Base-by-base conservation (phyloP, 2,797 vertebrate species). In the Channa striata region DNA sequence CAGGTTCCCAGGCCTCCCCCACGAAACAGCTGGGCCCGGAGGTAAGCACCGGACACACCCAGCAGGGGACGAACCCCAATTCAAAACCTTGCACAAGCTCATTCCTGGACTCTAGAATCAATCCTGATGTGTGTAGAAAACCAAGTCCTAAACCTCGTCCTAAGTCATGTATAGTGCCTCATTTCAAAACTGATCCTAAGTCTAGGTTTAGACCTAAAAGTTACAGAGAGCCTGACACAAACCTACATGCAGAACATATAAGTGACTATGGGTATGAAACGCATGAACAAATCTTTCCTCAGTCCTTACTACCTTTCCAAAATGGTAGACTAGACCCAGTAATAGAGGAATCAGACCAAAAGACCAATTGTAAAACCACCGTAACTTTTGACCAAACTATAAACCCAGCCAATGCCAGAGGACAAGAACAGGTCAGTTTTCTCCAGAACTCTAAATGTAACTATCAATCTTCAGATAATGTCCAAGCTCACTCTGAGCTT, bases 1-100 rank as follows among this genome's bases (percentile, higher is more conserved):
- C 95, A 0, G 97, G 95, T 81, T 96, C 96, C 49, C 96, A 97
- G 91, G 89, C 93, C 33, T 97, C 97, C 0, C 96, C 97, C 74
- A 95, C 94, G 83, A 98, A 97, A 93, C 96, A 94, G 1, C 92
- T 93, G 54, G 94, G 94, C 50, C 79, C 71, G 0, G 97, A 99
- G 97, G 97, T 99, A 95, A 96, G 96, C 85, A 69, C 80, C 52
- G 62, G 85, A 82, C 53, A 72, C 57, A 63, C 59, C 77, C 69
- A 72, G 68, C 73, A 0, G 23, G 47, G 58, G 12, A 48, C 65
- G 12, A 48, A 47, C 20, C 67, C 59, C 19, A 51, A 25, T 68
- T 25, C 68, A 47, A 76, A 71, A 49, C 54, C 59, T 39, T 14
- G 16, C 42, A 23, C 39, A 42, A 21, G n/a, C n/a, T 39, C 13